Conservation (phyloP, 1,140 invertebrate species). For the Lordiphosa mommai region DNA sequence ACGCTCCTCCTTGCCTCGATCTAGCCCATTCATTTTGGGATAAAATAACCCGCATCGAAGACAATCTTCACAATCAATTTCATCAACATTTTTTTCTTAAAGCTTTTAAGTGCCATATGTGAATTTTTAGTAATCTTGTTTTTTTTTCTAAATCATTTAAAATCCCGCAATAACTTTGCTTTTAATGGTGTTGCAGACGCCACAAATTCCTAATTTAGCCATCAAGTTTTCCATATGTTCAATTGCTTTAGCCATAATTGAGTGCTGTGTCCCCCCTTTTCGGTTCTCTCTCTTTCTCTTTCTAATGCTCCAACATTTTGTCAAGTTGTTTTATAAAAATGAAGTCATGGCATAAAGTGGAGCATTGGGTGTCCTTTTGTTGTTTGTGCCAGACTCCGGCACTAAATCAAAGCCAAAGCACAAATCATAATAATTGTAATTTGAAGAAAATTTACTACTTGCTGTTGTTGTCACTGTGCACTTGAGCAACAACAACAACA, state of each 20-base stretch:
- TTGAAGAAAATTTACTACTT: constrained; percentile 76
- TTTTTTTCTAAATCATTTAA: not conserved
- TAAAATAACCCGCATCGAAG: no score
- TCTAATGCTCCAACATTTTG: constrained; percentile 14
- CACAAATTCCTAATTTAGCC: constrained; percentile 34
- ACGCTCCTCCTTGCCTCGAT: no score
- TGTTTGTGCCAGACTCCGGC: constrained; percentile 15
- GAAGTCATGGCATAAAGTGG: constrained; percentile 62
- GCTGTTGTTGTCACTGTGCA: no score
- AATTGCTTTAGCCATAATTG: not conserved
- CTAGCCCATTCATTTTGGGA: no score
- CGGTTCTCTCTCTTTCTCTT: not conserved
- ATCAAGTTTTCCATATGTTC: constrained; percentile 13
- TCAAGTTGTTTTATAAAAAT: constrained; percentile 47
- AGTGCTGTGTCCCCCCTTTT: no score
- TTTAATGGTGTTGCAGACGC: not conserved
- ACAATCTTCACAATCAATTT: no score
- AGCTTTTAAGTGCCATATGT: no score
- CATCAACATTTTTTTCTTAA: no score
- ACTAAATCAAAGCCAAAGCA: constrained; percentile 73
- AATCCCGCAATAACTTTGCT: constrained; percentile 1
- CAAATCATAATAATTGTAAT: constrained; percentile 78
- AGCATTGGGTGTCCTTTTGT: constrained; percentile 18
- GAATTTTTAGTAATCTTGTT: no score
- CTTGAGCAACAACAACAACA: constrained; percentile 40